Evolutionary conservation across 2,797 vertebrate species (phyloP), one percentile per base, ranked within the genome.

Genomic region (Acipenser oxyrinchus): DNA sequence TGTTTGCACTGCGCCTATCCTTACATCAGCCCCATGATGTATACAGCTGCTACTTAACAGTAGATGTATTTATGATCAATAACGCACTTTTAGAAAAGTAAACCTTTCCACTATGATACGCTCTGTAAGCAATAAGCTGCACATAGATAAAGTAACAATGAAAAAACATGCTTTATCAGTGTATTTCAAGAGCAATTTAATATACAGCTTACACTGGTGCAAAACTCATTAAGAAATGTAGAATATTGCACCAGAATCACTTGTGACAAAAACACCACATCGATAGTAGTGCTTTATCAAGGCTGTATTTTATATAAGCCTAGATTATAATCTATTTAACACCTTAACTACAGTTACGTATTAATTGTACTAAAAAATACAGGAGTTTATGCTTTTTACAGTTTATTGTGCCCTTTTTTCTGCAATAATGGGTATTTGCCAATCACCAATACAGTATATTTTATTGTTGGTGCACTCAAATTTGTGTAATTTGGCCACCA

Each of bases 51-150:
- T 55, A n/a, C 52, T 53, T 53, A 8, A 53, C 8, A 12, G 52
- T 12, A 53, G 52, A 53, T 12, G 15, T 18, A 18, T 18, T 37
- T 37, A 37, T 37, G 23, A 37, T 37, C 23, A 37, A 37, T 37
- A 37, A 37, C 23, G 4, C 4, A 37, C 23, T 37, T 37, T 37
- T 37, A 37, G 52, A 55, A 55, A 55, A 10, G 52, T 55, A 55
- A 55, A 9, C 9, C 9, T 55, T 55, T n/a, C 9, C 52, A 55
- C 52, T 37, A 37, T 37, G 23, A 55, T n/a, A 48, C 71, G 72
- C 75, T 70, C 66, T 65, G 66, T 74, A 74, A 74, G 76, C 71
- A 73, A 62, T 68, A 71, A 8, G 15, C 23, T 1, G 23, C 60
- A 66, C 59, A 48, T 59, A n/a, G 62, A 11, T 12, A 50, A 59